Conservation (phyloP, 2,113 vertebrate species). For the Emydura subglobosa region DNA sequence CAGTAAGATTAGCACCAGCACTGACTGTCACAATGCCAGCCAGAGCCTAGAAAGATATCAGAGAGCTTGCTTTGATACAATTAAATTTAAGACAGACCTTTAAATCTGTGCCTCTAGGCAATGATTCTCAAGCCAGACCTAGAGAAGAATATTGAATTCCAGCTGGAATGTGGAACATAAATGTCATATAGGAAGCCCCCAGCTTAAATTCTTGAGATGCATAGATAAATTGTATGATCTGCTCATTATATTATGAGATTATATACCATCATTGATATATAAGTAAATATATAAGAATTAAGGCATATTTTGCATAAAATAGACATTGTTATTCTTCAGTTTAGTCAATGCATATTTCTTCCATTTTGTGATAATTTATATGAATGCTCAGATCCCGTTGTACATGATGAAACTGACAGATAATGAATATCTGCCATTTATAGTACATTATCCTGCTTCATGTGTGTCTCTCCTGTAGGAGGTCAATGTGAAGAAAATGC, state of each 20-base stretch:
- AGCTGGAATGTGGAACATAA: not conserved
- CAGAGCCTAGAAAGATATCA: slow-evolving; percentile 32
- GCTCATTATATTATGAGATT: not conserved
- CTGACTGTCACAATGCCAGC: slow-evolving; percentile 67
- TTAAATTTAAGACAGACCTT: slow-evolving; percentile 65
- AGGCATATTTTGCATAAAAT: not conserved
- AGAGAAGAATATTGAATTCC: not conserved
- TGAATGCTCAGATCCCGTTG: not conserved
- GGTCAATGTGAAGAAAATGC: not conserved
- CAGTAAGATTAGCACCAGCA: slow-evolving; percentile 77
- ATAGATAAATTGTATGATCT: not conserved
- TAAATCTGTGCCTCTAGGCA: slow-evolving; percentile 45
- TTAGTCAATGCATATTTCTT: not conserved
- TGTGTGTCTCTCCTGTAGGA: not conserved
- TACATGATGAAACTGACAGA: not conserved
- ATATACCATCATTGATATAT: not conserved
- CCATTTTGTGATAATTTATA: not conserved
- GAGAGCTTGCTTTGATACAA: slow-evolving; percentile 41
- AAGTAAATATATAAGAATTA: not conserved
- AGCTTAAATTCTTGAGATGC: not conserved
- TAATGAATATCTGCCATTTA: not conserved
- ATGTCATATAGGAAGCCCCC: not conserved
- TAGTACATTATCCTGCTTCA: not conserved
- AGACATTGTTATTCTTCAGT: not conserved
- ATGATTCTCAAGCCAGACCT: not conserved